Evolutionary conservation across 2,113 vertebrate species (phyloP).

Genomic region (Pao palembangensis): DNA sequence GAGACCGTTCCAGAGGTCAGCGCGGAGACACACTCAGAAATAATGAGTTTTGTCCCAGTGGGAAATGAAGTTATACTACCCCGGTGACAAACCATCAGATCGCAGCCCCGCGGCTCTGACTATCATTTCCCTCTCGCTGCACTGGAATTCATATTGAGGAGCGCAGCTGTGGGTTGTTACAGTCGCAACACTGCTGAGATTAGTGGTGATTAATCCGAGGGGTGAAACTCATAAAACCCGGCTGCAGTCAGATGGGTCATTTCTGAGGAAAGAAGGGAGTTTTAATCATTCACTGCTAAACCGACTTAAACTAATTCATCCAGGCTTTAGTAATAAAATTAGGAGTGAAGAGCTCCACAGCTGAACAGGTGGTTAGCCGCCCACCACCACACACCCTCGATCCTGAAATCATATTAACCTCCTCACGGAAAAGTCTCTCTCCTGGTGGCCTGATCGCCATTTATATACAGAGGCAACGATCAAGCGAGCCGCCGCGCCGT

Average conservation of each 20-base stretch:
- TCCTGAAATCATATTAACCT: constrained; percentile 71
- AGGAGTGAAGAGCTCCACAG: constrained; percentile 47
- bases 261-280: not conserved
- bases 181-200: constrained; percentile 36
- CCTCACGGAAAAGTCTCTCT: constrained; percentile 55
- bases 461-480: not conserved
- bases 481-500: constrained; percentile 36
- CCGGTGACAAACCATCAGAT: constrained; percentile 76
- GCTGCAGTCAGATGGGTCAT: constrained; percentile 11
- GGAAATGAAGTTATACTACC: constrained; percentile 77
- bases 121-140: constrained; percentile 66
- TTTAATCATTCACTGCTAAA: not conserved
- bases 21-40: constrained; percentile 70
- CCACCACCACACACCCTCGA: constrained; percentile 54
- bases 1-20: constrained; percentile 67
- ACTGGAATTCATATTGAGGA: constrained; percentile 51
- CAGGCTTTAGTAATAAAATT: not conserved
- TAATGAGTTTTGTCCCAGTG: constrained; percentile 76
- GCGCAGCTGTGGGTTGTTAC: constrained; percentile 38
- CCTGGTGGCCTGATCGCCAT: constrained; percentile 37
- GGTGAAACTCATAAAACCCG: constrained; percentile 13
- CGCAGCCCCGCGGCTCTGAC: constrained; percentile 61
- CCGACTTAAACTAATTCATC: too few relatives aligned
- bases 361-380: constrained; percentile 67
- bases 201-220: constrained; percentile 46